Evolutionary conservation across 37 sponge, comb jelly and placozoan species (phyloP).

Genomic region (Beroe forskalii): DNA sequence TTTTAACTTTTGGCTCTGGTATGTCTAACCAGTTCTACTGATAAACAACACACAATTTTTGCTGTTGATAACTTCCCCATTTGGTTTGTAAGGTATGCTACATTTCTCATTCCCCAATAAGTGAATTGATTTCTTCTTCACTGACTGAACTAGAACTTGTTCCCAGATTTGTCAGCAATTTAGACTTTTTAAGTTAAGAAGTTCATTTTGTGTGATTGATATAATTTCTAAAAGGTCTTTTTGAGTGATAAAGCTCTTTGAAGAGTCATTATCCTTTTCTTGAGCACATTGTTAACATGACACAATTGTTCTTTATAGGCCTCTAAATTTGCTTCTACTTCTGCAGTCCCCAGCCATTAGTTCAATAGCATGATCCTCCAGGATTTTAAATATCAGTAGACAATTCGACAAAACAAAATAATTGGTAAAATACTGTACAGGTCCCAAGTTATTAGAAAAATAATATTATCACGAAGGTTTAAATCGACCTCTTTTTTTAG

Average conservation of each 20-base stretch:
- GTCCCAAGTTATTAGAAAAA: too few species aligned
- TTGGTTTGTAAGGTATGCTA: not conserved
- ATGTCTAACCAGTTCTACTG: not conserved
- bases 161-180: not conserved
- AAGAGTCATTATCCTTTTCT: not conserved
- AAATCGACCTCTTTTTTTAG: too few species aligned
- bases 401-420: too few species aligned
- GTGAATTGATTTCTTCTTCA: constrained; percentile 6
- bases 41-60: constrained; percentile 54
- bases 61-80: constrained; percentile 33
- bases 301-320: constrained; percentile 9
- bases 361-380: too few species aligned
- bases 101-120: constrained; percentile 54
- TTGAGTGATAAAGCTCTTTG: not conserved
- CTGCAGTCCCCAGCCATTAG: too few species aligned
- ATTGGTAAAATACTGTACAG: too few species aligned
- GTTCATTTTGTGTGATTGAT: constrained; percentile 27
- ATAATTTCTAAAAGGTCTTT: constrained; percentile 29
- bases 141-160: not conserved
- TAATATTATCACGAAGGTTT: too few species aligned
- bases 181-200: constrained; percentile 37
- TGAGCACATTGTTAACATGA: not conserved
- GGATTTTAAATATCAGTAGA: too few species aligned
- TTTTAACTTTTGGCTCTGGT: not conserved
- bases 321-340: not conserved